Evolutionary conservation across 2,888 invertebrate species (phyloP), one percentile per base, ranked within the genome.

Genomic region (Hedychridium roseum): DNA sequence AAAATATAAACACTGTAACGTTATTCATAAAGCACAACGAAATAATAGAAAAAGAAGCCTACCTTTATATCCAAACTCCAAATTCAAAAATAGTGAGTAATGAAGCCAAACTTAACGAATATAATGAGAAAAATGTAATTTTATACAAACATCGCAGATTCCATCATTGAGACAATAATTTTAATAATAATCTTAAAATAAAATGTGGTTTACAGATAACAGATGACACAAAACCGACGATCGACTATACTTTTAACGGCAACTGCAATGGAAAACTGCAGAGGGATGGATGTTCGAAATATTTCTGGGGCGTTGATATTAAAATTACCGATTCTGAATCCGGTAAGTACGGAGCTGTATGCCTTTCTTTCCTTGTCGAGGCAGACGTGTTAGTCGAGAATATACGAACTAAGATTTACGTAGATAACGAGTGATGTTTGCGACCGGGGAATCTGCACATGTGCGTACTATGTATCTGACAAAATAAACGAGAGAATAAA

Each of bases 251-350:
- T 44, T 88, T 86, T 78, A 86, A 86, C 52, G 86, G 85, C 11
- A 83, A 86, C 46, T 89, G 89, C 60, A 81, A 84, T 76, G 84
- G 84, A 0, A 80, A 81, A 37, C 74, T 80, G 40, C 81, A 79
- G 0, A 76, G 80, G 2, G 82, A 85, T 41, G 76, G 76, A 15
- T 92, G 92, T 69, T 81, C 83, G 0, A 84, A 85, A 59, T 83
- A 86, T 39, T 80, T 83, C 28, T 92, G 92, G 92, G 87, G 86
- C 3, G 80, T 88, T 1, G 87, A 88, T 46, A 79, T 90, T 11
- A 82, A 83, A 0, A 86, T 88, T 1, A 84, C 86, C 66, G 91
- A 92, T 68, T 78, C 80, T 4, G 64, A 63, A 21, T 64, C 68
- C 43, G 70, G 70, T 70, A 51, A 20, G 11, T n/a, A 3, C 21